These are phyloP conservation scores for Sinosuthora webbiana DNA, from an alignment of 2,113 vertebrate species.

Conservation along the genomic window DNA sequence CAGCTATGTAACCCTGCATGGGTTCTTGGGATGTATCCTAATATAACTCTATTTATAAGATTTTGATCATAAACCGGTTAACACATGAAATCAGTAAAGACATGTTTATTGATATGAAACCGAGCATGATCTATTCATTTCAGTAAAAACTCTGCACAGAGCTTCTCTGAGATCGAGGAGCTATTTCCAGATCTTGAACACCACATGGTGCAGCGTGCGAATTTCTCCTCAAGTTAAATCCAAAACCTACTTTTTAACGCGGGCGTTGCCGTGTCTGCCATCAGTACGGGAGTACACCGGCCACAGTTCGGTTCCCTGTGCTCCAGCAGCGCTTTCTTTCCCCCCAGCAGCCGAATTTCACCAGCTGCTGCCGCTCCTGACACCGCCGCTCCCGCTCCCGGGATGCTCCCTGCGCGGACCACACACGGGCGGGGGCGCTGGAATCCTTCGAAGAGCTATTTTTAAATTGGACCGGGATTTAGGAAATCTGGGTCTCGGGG, in stretches of 20 bases:
- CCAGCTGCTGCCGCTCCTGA: background rate
- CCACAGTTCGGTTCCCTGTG: too few species aligned
- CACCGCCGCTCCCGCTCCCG: fast-evolving
- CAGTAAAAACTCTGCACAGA: background rate
- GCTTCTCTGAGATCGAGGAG: background rate
- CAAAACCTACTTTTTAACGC: background rate
- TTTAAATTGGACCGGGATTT: background rate
- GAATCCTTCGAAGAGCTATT: background rate
- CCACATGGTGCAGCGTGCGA: fast-evolving
- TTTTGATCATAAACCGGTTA: background rate
- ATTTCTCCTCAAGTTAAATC: background rate
- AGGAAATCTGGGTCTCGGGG: background rate
- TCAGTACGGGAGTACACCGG: fast-evolving
- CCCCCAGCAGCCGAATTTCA: background rate
- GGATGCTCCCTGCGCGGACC: background rate
- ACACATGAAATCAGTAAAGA: background rate
- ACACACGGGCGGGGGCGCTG: fast-evolving
- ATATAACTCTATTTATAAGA: background rate
- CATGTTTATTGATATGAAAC: background rate
- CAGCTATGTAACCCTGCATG: background rate
- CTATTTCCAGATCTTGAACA: background rate
- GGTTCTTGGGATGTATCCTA: background rate
- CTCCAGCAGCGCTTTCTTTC: background rate
- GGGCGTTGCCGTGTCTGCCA: fast-evolving
- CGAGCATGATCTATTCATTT: background rate